phyloP scores from a whole-genome alignment of 1,140 invertebrate species.

The Heliconius congener region DNA sequence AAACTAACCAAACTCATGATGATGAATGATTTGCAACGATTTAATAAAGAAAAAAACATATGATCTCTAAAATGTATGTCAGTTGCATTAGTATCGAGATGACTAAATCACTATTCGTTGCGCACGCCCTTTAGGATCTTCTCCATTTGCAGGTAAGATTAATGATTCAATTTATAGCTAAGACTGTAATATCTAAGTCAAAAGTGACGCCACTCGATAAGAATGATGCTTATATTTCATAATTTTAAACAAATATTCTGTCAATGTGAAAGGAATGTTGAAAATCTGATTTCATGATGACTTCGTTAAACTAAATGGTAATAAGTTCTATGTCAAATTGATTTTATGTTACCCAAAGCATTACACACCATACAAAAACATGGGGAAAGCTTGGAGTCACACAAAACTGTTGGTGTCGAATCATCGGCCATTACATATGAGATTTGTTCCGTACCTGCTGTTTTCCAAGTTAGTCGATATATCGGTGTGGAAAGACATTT shows the following conservation, averaged over 20 bases:
- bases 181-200: neutral
- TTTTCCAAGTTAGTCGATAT: conserved; percentile 76
- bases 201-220: conserved; percentile 19
- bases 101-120: conserved; percentile 32
- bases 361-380: conserved; percentile 13
- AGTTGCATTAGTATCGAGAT: neutral
- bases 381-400: conserved; percentile 22
- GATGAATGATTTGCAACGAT: neutral
- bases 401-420: conserved; percentile 17
- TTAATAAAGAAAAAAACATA: neutral
- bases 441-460: conserved; percentile 65
- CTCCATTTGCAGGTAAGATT: conserved; percentile 33
- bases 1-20: neutral
- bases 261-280: conserved; percentile 34
- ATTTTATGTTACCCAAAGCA: neutral
- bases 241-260: conserved; percentile 18
- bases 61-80: neutral
- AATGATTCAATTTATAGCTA: neutral
- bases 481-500: conserved; percentile 78
- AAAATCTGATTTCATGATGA: conserved; percentile 4
- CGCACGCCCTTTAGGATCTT: conserved; percentile 40
- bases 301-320: neutral
- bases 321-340: neutral
- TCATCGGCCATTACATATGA: conserved; percentile 37
- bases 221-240: conserved; percentile 8